Percentiles rank a stretch among this genome's conserved stretches.
phyloP scores from a whole-genome alignment of 2,797 vertebrate species.

The Mycteria americana region DNA sequence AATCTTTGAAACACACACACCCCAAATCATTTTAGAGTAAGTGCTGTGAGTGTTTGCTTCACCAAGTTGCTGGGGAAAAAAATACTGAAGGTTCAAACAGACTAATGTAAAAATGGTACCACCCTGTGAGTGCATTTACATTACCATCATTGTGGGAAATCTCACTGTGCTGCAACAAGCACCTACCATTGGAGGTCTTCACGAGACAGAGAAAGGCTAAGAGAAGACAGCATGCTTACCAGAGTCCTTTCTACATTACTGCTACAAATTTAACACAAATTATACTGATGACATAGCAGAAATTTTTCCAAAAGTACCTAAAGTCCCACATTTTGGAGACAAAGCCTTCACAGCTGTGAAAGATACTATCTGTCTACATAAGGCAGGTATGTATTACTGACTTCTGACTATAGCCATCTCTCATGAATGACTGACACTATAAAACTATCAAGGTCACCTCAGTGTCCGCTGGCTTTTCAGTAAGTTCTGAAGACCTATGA shows the following conservation, averaged over 20 bases:
- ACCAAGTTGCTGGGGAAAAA: background rate
- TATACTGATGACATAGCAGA: background rate
- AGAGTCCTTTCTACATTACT: background rate
- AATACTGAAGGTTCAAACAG: background rate
- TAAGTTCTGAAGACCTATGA: conserved; percentile 90
- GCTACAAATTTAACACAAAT: background rate
- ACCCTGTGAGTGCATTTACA: background rate
- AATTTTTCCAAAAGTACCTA: background rate
- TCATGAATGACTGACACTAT: background rate
- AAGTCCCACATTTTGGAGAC: background rate
- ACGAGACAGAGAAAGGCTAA: background rate
- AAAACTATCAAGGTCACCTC: conserved; percentile 73
- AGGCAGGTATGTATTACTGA: background rate
- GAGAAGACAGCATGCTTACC: background rate
- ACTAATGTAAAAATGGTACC: background rate
- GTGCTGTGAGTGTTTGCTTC: background rate
- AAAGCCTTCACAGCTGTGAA: background rate
- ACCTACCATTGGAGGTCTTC: background rate
- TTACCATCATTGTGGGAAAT: background rate
- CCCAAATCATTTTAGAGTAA: background rate
- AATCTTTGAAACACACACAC: background rate
- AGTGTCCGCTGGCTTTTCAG: conserved; percentile 87
- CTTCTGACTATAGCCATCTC: background rate
- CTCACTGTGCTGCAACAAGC: background rate
- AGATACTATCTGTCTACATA: background rate